Base-by-base conservation (phyloP, 1,140 invertebrate species). In the Diorhabda elongata region DNA sequence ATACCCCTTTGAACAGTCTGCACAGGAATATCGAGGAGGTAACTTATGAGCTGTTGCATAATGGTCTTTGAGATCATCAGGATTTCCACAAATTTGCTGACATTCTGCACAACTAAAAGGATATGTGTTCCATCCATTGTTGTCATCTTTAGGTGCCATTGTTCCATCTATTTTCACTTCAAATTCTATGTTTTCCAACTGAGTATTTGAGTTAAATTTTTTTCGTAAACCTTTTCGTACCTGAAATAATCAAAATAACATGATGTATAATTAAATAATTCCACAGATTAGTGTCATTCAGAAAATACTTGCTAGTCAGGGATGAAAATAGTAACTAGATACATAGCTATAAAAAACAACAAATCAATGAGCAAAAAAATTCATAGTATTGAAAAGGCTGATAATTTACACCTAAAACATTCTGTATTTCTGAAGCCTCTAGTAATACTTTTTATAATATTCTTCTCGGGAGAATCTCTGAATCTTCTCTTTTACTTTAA, bases 81-180 rank as follows among this genome's bases (percentile, higher is more conserved):
- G 77, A 71, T 81, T 83, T 64, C 80, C 77, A 45, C 86, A 76
- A 73, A 82, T 83, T 44, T 82, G 81, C 69, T 84, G 79, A 75
- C 87, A 88, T 66, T 85, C 84, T 8, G 82, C 84, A 71, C 87
- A 88, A 65, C 83, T 77, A 85, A 85, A 87, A 2, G 83, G 82
- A 80, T 86, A 85, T 44, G 81, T 77, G n/a, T 83, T 79, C 69
- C 85, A 81, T 62, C 77, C 76, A 81, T 76, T 52, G 43, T 76
- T 70, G 61, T 73, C 75, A 26, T 61, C 58, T 64, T 78, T 75
- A 3, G 77, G 72, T 42, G 75, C 69, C 26, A 80, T 61, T 64
- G 71, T 79, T 3, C 79, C 79, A 73, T 80, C 79, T 64, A 78
- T 75, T 69, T 79, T 77, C 6, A 74, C 57, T 66, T 79, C 77